Evolutionary conservation across 2,888 invertebrate species (phyloP), one percentile per base, ranked within the genome.

Genomic region (Sphaerolaimus hirsutus): DNA sequence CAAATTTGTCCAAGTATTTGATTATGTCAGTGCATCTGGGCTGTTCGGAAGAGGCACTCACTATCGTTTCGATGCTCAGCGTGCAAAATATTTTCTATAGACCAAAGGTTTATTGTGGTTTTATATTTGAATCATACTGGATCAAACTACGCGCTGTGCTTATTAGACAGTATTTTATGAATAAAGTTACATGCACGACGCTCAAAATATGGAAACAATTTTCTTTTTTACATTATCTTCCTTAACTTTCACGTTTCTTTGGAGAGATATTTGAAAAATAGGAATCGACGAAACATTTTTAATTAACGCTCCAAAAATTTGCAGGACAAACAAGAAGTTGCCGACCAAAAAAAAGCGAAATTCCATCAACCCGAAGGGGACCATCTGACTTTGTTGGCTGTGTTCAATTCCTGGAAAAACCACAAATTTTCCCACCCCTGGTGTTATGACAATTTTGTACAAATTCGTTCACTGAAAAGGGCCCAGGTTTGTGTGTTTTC

Each of bases 371-470:
- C 86, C 0, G 97, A 97, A 65, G 97, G 97, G 1, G 97, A 99
- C 66, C 97, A 97, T 67, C 68, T 97, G 38, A 97, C 97, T 0
- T 68, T 97, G 24, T 67, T 97, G n/a, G 86, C 93, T 0, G 97
- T 99, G 3, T 97, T 89, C 64, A 97, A 97, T 64, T 87, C 91
- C 44, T 99, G 97, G 97, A 81, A 86, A 59, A 91, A 91, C 64
- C 93, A 93, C 63, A 91, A 93, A 68, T 93, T 93, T 66, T 87
- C 87, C 0, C 87, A 86, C 64, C 86, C 89, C 0, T 99, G 97
- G 97, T 97, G 97, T 65, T 93, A 89, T 61, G 93, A 97, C 64
- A 97, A 97, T 70, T 97, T 97, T 63, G 86, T 97, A 2, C 93
- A 97, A 70, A 84, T 89, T 29, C 70, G 93, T 23, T 93, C 91